Percentiles rank a stretch among this genome's conserved stretches.
These are phyloP conservation scores for Notoglanidium macrostoma DNA, from an alignment of 2,797 vertebrate genomes.

Conservation along the genomic window DNA sequence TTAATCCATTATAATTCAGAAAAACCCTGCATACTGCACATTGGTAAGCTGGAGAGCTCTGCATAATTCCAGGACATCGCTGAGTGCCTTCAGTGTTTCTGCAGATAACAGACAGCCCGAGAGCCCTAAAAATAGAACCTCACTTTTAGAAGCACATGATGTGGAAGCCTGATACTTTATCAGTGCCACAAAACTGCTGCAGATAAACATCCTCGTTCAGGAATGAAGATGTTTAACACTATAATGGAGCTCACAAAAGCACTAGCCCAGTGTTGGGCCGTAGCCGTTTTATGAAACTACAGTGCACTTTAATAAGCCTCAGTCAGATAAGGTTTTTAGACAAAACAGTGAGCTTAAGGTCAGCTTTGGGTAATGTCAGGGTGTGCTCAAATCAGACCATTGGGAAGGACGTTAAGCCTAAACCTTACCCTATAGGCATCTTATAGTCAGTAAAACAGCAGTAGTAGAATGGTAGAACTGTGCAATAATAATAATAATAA, in stretches of 20 bases:
- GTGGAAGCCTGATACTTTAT: slow-evolving; percentile 54
- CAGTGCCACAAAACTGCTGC: slow-evolving; percentile 36
- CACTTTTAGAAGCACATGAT: slow-evolving; percentile 59
- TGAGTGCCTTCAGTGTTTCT: slow-evolving; percentile 61
- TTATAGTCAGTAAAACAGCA: not conserved
- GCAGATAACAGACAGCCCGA: slow-evolving; percentile 69
- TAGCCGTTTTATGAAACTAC: not conserved
- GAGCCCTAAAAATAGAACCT: slow-evolving; percentile 74
- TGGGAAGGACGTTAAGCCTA: slow-evolving; percentile 5
- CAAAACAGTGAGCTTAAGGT: slow-evolving; percentile 30
- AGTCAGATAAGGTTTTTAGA: slow-evolving; percentile 22
- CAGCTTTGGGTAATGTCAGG: slow-evolving; percentile 13
- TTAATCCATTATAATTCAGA: slow-evolving; percentile 11
- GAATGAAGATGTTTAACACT: slow-evolving; percentile 1
- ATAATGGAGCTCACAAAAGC: not conserved
- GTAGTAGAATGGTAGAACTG: not conserved
- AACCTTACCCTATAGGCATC: not conserved
- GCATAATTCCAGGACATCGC: slow-evolving; percentile 37
- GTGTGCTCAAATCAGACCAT: slow-evolving; percentile 17
- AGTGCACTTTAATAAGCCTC: not conserved
- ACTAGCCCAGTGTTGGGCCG: not conserved
- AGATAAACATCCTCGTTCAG: slow-evolving; percentile 16
- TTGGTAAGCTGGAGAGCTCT: slow-evolving; percentile 27
- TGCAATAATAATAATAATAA: not conserved
- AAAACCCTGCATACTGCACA: not conserved